Conservation (phyloP, 2,888 invertebrate genomes). For the Geotrupes spiniger region DNA sequence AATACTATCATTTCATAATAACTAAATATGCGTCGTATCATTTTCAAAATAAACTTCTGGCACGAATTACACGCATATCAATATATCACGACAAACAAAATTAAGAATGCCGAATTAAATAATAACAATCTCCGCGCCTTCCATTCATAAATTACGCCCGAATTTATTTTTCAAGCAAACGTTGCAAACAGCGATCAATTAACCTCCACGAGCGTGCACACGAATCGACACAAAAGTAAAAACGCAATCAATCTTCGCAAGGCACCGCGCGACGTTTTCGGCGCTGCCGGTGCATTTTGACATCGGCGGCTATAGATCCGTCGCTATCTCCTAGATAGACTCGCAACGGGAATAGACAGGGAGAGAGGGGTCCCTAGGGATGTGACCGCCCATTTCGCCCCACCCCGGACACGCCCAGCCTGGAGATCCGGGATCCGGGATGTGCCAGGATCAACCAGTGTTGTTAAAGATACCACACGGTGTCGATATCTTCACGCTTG, state of each 20-base stretch:
- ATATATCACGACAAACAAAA: no score
- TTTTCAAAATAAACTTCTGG: no score
- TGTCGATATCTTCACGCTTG: constrained; percentile 13
- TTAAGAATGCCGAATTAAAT: no score
- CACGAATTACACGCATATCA: no score
- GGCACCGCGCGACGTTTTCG: neutral
- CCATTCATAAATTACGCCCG: no score
- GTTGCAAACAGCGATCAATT: no score
- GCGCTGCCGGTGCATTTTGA: neutral
- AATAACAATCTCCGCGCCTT: no score
- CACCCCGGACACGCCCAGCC: constrained; percentile 50
- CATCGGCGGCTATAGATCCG: constrained; percentile 22
- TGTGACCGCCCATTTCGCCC: constrained; percentile 63
- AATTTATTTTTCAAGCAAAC: no score
- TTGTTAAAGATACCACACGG: constrained; percentile 26
- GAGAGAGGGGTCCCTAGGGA: constrained; percentile 52
- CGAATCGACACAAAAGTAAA: neutral
- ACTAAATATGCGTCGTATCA: no score
- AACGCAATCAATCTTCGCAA: constrained; percentile 1
- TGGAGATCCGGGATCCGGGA: constrained; percentile 39
- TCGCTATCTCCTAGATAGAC: constrained; percentile 30
- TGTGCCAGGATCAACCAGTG: constrained; percentile 34
- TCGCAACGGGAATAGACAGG: constrained; percentile 13
- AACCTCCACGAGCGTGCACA: no score
- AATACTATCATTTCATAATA: no score